Percentiles rank a stretch among this genome's conserved stretches.
Evolutionary conservation across 1,140 invertebrate genomes (phyloP).

Genomic region (Heliconius melpomene): DNA sequence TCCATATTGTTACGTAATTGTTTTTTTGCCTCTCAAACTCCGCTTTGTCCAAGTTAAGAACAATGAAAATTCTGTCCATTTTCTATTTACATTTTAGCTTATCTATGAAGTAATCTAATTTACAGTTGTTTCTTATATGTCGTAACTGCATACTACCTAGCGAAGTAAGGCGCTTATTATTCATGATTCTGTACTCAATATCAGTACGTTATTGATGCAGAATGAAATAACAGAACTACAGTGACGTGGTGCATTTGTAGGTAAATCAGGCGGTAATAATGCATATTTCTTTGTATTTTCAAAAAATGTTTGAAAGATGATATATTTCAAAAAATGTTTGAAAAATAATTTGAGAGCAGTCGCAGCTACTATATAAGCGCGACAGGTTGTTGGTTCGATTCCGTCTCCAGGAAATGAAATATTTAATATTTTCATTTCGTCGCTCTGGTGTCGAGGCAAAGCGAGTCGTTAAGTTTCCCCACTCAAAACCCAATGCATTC

Average conservation of each 20-base stretch:
- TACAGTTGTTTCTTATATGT: constrained; percentile 48
- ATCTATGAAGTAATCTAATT: constrained; percentile 61
- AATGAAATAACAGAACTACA: constrained; percentile 24
- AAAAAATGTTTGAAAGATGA: not conserved
- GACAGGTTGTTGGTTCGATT: too few species aligned
- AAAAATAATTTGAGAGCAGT: too few species aligned
- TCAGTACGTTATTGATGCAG: constrained; percentile 34
- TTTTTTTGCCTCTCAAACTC: constrained; percentile 48
- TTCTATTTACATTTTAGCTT: constrained; percentile 63
- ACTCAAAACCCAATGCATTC: too few species aligned
- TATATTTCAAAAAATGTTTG: not conserved
- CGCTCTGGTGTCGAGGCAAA: too few species aligned
- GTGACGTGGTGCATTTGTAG: constrained; percentile 18
- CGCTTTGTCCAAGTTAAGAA: constrained; percentile 55
- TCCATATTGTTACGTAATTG: constrained; percentile 39
- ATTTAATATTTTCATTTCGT: not conserved
- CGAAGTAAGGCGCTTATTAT: constrained; percentile 38
- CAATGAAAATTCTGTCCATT: constrained; percentile 59
- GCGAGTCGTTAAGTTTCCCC: too few species aligned
- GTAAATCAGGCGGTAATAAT: constrained; percentile 12
- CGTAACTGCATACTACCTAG: constrained; percentile 37
- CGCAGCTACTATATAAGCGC: not conserved
- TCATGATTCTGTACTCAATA: constrained; percentile 37
- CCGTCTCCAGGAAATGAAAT: too few species aligned
- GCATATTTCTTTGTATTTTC: not conserved